A percentile compares a stretch with the other conserved stretches of the same genome.
Conservation (phyloP, 92 coral and sea anemone species). For the Palythoa heliodiscus region DNA sequence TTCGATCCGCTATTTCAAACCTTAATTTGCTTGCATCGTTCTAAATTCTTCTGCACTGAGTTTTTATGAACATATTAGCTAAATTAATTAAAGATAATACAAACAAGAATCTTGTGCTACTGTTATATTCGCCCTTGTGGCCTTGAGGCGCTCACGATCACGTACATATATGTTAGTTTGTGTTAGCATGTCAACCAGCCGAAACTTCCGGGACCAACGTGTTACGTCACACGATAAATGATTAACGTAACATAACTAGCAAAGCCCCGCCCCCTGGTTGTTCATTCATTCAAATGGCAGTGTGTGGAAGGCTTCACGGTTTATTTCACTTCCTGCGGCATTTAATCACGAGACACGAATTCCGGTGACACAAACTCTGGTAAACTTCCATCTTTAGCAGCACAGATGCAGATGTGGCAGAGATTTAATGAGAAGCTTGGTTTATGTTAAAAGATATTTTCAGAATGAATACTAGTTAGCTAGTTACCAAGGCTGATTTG, state of each 20-base stretch:
- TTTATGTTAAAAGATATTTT: not conserved
- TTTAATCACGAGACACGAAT: not conserved
- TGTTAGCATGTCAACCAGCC: not conserved
- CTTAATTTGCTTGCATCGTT: too few species aligned
- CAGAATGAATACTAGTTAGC: not conserved
- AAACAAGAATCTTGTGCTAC: too few species aligned
- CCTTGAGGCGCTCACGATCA: not conserved
- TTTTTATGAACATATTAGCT: too few species aligned
- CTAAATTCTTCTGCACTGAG: too few species aligned
- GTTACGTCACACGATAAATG: not conserved
- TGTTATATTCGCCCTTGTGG: not conserved
- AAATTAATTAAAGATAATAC: too few species aligned
- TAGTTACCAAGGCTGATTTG: not conserved
- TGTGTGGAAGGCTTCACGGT: not conserved
- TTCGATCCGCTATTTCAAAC: too few species aligned
- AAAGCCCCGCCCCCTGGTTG: conserved; percentile 16
- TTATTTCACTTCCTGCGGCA: conserved; percentile 25
- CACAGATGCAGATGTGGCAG: conserved; percentile 3
- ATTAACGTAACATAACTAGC: not conserved
- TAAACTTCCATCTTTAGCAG: not conserved
- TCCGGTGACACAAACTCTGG: not conserved
- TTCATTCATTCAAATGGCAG: not conserved
- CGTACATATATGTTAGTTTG: not conserved
- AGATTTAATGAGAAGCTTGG: not conserved
- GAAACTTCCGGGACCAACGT: conserved; percentile 9